phyloP scores from a whole-genome alignment of 2,113 vertebrate species.

The Melanerpes formicivorus region DNA sequence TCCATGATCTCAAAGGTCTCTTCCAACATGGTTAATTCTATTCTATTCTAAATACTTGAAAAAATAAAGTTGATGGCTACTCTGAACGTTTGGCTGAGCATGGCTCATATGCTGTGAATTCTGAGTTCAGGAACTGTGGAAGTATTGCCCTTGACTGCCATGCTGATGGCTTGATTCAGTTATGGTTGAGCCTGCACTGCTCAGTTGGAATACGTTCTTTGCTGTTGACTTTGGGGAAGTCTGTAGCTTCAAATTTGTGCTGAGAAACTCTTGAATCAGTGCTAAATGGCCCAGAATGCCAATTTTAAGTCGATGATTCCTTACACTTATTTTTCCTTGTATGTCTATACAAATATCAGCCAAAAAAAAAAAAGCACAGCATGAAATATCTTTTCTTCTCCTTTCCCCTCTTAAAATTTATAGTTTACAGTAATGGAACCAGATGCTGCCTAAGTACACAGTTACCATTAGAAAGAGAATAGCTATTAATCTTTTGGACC shows the following conservation, averaged over 20 bases:
- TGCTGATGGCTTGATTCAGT: not conserved
- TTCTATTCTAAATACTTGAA: not conserved
- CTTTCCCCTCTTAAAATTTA: not conserved
- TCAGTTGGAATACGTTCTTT: not conserved
- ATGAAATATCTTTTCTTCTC: not conserved
- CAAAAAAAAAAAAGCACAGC: not conserved
- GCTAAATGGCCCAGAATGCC: not conserved
- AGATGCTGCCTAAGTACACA: not conserved
- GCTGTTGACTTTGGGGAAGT: not conserved
- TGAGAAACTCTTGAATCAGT: not conserved
- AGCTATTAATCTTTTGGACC: not conserved
- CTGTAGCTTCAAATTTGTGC: not conserved
- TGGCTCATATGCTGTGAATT: not conserved
- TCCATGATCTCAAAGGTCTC: too few relatives aligned
- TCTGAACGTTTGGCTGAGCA: not conserved
- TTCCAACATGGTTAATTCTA: too few relatives aligned
- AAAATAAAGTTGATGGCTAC: not conserved
- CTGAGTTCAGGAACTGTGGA: not conserved
- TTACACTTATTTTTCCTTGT: not conserved
- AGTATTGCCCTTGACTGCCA: not conserved
- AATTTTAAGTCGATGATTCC: not conserved
- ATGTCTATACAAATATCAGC: not conserved
- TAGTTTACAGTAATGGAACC: not conserved
- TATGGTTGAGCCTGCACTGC: fast-evolving
- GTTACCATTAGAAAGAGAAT: not conserved